Evolutionary conservation across 2,888 invertebrate genomes (phyloP), one percentile per base, ranked within the genome.

Genomic region (Stomorhina lunata): DNA sequence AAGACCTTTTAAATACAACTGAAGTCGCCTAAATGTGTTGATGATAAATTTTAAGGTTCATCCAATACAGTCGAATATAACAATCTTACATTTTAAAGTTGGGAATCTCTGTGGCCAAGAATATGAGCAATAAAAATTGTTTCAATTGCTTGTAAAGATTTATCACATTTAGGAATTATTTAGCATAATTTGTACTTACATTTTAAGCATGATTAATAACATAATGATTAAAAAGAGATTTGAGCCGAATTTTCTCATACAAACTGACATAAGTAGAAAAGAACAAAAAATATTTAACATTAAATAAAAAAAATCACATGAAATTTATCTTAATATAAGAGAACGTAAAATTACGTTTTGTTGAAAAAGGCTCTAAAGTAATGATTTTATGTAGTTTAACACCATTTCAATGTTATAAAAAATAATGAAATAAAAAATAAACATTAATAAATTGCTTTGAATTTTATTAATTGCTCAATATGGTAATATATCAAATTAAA

Each of bases 111-210:
- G 69, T 3, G 12, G 6, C 20, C 15, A 32, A 32, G 32, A n/a
- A 53, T 7, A 20, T 65, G 2, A 20, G 32, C 34, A 20, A 2
- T 48, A 57, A 69, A 29, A 57, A 69, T 40, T 55, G 17, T n/a
- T n/a, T 15, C 27, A 29, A n/a, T 32, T 71, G 17, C 17, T 65
- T 15, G 4, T 57, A 37, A 53, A 55, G 29, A 57, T 79, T 72
- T 59, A 72, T 57, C 57, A 72, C 48, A 72, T 79, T 79, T 57
- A 57, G 32, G 63, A 72, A 37, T 57, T 65, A 65, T 79, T 72
- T 55, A 65, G 45, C 78, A 72, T 71, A 34, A 63, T 61, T 25
- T 78, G 53, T 69, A n/a, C n/a, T n/a, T n/a, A n/a, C n/a, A n/a
- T n/a, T n/a, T n/a, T n/a, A 71, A 55, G 32, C 61, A 61, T 63